These are phyloP conservation scores for Mionectes macconnelli DNA, from an alignment of 2,113 vertebrate species.

Conservation along the genomic window DNA sequence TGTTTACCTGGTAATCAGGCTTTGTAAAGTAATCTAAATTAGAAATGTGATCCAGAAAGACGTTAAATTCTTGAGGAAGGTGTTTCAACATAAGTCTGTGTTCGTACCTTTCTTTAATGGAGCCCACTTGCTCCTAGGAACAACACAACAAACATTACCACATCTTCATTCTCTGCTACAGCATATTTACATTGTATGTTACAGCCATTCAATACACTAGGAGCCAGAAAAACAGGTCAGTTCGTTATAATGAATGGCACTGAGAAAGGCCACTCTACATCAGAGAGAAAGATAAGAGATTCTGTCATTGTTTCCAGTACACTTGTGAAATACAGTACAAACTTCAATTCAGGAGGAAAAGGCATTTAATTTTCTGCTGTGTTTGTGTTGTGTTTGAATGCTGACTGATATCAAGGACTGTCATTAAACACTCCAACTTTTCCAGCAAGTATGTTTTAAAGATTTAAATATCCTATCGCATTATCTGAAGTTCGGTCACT, in stretches of 20 bases:
- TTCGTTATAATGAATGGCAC: not conserved
- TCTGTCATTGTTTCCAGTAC: not conserved
- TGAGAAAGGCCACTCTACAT: not conserved
- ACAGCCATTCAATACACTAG: not conserved
- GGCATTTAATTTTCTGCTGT: not conserved
- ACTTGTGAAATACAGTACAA: not conserved
- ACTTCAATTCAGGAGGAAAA: not conserved
- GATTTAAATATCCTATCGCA: not conserved
- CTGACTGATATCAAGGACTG: not conserved
- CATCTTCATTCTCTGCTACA: not conserved
- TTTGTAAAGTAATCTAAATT: slow-evolving; percentile 96
- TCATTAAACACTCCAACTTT: not conserved
- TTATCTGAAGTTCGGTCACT: not conserved
- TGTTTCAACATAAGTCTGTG: slow-evolving; percentile 97
- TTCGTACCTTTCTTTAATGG: slow-evolving; percentile 95
- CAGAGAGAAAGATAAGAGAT: not conserved
- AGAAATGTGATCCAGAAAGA: slow-evolving; percentile 93
- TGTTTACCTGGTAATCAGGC: slow-evolving; percentile 93
- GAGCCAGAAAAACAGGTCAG: not conserved
- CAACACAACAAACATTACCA: slow-evolving; percentile 28
- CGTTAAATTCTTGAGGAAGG: slow-evolving; percentile 89
- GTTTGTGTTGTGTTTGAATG: not conserved
- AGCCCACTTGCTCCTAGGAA: slow-evolving; percentile 94
- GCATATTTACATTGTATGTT: not conserved
- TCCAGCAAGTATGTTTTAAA: not conserved